Evolutionary conservation across 2,888 invertebrate species (phyloP).

Genomic region (Trachelus tabidus): DNA sequence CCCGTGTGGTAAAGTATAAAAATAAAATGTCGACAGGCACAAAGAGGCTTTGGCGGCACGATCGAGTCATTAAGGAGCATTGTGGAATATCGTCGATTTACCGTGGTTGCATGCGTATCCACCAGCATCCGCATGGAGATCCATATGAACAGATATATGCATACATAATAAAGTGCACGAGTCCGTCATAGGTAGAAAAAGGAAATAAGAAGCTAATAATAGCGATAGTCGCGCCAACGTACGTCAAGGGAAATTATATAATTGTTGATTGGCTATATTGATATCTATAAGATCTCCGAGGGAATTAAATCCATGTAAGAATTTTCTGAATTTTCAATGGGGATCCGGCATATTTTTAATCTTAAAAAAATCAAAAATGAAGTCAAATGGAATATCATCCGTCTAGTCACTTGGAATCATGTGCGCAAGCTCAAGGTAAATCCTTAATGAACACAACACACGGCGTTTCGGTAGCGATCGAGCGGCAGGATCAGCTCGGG

Average conservation of each 20-base stretch:
- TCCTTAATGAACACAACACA: constrained; percentile 5
- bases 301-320: not conserved
- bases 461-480: constrained; percentile 8
- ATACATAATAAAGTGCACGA: not conserved
- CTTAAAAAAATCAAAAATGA: not conserved
- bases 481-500: constrained; percentile 38
- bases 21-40: constrained; percentile 53
- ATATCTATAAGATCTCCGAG: not conserved
- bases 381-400: not conserved
- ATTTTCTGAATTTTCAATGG: not conserved
- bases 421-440: not conserved
- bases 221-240: not conserved
- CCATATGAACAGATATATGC: not conserved
- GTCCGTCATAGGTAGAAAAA: not conserved
- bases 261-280: constrained; percentile 45
- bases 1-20: constrained; percentile 53
- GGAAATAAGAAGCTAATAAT: not conserved
- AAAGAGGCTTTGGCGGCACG: constrained; percentile 60
- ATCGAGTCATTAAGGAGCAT: constrained; percentile 58
- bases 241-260: constrained; percentile 42
- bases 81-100: constrained; percentile 55
- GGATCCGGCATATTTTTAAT: not conserved
- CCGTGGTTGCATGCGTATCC: not conserved
- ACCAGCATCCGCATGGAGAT: not conserved
- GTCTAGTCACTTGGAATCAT: not conserved